These are phyloP conservation scores for Acanthis flammea DNA, from an alignment of 2,797 vertebrate genomes.

Conservation along the genomic window DNA sequence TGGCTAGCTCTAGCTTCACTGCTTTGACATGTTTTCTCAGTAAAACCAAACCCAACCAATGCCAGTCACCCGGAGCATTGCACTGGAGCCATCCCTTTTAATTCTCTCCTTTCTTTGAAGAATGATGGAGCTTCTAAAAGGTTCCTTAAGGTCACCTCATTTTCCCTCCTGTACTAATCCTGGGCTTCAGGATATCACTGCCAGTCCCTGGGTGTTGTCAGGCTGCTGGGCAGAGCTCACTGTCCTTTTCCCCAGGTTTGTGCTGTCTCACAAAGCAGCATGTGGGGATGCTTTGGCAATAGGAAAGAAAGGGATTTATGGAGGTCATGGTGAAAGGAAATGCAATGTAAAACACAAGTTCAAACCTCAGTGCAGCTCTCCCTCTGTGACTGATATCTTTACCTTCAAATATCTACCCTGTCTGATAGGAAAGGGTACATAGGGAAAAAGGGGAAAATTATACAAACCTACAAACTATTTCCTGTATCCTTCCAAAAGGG, in stretches of 20 bases:
- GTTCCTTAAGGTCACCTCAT: not conserved
- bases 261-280: not conserved
- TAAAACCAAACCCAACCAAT: not conserved
- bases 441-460: rapidly evolving
- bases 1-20: not conserved
- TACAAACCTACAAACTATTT: not conserved
- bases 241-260: not conserved
- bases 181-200: not conserved
- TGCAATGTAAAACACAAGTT: not conserved
- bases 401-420: not conserved
- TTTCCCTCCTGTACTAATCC: not conserved
- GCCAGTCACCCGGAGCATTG: not conserved
- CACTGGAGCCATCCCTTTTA: not conserved
- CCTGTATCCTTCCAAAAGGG: not conserved
- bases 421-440: not conserved
- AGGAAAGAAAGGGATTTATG: not conserved
- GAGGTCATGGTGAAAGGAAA: not conserved
- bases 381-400: not conserved
- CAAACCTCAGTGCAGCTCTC: not conserved
- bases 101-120: not conserved
- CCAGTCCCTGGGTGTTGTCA: not conserved
- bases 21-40: not conserved
- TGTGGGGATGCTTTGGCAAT: not conserved
- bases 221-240: not conserved
- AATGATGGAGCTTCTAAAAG: not conserved